Evolutionary conservation across 2,113 vertebrate genomes (phyloP).

Genomic region (Chloropsis hardwickii): DNA sequence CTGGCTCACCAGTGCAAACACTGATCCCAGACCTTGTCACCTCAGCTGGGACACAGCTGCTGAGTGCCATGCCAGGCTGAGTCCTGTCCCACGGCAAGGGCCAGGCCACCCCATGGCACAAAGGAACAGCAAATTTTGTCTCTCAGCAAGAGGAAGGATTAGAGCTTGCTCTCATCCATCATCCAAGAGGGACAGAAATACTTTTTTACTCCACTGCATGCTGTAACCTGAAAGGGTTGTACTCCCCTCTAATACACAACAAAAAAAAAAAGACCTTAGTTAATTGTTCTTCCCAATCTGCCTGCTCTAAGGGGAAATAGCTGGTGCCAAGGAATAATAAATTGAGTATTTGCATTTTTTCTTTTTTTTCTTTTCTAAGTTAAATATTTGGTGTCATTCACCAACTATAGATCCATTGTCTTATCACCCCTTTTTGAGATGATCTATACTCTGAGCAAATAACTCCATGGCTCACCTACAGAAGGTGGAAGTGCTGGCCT

Average conservation of each 20-base stretch:
- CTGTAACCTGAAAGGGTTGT: background rate
- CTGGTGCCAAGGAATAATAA: background rate
- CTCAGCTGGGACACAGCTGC: background rate
- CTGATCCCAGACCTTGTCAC: background rate
- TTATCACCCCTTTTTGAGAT: background rate
- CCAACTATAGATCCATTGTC: background rate
- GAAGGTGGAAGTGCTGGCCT: background rate
- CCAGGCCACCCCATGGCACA: background rate
- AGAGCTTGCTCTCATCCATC: background rate
- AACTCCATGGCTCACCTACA: background rate
- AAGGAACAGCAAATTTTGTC: background rate
- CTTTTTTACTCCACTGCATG: background rate
- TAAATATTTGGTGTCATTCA: background rate
- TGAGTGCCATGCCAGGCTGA: background rate
- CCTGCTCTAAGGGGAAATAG: background rate
- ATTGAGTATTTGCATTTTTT: background rate
- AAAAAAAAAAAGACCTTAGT: background rate
- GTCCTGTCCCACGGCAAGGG: fast-evolving
- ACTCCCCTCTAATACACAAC: background rate
- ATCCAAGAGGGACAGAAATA: background rate
- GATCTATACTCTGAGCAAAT: background rate
- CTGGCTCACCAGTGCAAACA: background rate
- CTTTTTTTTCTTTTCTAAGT: background rate
- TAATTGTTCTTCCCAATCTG: background rate
- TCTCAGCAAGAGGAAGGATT: background rate